phyloP scores from a whole-genome alignment of 2,113 vertebrate genomes.

The Gallinago jamesoni region DNA sequence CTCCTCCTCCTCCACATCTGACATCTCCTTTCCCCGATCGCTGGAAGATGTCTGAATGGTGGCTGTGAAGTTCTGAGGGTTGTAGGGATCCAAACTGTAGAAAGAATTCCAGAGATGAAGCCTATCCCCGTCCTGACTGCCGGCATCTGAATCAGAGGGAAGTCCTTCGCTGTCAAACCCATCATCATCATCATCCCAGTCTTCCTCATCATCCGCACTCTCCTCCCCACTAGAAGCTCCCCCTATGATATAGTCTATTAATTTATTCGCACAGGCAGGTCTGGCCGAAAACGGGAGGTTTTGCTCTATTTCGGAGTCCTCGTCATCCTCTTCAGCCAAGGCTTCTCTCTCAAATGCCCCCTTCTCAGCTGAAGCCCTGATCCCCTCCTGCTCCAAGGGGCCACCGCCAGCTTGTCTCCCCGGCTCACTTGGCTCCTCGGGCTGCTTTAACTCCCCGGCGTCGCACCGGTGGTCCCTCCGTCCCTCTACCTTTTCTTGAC shows the following conservation, averaged over 20 bases:
- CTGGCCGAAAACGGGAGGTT: background rate
- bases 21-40: background rate
- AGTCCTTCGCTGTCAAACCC: slow-evolving; percentile 89
- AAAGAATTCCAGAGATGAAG: slow-evolving; percentile 84
- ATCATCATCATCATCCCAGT: slow-evolving; percentile 74
- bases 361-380: background rate
- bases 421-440: background rate
- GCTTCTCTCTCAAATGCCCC: background rate
- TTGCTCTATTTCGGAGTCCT: background rate
- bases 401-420: slow-evolving; percentile 5
- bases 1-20: background rate
- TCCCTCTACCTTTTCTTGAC: background rate
- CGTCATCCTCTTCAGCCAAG: background rate
- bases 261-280: slow-evolving; percentile 83
- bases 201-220: slow-evolving; percentile 63
- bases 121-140: slow-evolving; percentile 66
- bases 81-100: slow-evolving; percentile 85
- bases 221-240: slow-evolving; percentile 80
- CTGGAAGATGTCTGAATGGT: slow-evolving; percentile 68
- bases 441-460: background rate
- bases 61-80: slow-evolving; percentile 89
- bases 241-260: slow-evolving; percentile 94
- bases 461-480: background rate
- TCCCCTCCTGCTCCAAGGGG: background rate
- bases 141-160: slow-evolving; percentile 70